These are phyloP conservation scores for Myotis daubentonii DNA, from an alignment of 2,797 vertebrate species.

Conservation along the genomic window DNA sequence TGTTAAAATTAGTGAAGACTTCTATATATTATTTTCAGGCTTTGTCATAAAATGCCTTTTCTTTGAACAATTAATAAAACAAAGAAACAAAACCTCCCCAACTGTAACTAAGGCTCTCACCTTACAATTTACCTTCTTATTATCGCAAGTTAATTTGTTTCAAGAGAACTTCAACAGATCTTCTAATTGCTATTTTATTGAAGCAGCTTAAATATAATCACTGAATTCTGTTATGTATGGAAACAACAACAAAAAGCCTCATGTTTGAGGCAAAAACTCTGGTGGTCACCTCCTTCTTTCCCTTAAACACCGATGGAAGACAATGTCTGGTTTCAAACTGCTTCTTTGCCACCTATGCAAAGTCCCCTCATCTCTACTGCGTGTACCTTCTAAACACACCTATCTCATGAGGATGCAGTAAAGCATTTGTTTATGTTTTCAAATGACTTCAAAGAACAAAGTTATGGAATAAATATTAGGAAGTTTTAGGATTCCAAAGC, in stretches of 20 bases:
- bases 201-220: constrained; percentile 22
- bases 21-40: not conserved
- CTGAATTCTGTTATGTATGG: not conserved
- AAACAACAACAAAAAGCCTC: not conserved
- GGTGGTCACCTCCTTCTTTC: not conserved
- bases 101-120: not conserved
- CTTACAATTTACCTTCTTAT: not conserved
- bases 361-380: not conserved
- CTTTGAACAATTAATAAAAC: not conserved
- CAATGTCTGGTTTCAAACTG: not conserved
- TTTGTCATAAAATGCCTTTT: constrained; percentile 45
- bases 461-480: not conserved
- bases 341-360: not conserved
- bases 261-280: not conserved
- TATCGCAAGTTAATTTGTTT: constrained; percentile 21
- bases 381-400: not conserved
- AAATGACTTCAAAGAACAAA: not conserved
- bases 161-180: constrained; percentile 25
- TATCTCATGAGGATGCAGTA: not conserved
- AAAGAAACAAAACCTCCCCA: not conserved
- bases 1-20: not conserved
- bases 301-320: not conserved
- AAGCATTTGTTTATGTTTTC: not conserved
- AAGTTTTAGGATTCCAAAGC: constrained; percentile 30
- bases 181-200: constrained; percentile 11